Percentiles rank a stretch among this genome's conserved stretches.
phyloP scores from a whole-genome alignment of 2,113 vertebrate species.

The Mustela lutreola region DNA sequence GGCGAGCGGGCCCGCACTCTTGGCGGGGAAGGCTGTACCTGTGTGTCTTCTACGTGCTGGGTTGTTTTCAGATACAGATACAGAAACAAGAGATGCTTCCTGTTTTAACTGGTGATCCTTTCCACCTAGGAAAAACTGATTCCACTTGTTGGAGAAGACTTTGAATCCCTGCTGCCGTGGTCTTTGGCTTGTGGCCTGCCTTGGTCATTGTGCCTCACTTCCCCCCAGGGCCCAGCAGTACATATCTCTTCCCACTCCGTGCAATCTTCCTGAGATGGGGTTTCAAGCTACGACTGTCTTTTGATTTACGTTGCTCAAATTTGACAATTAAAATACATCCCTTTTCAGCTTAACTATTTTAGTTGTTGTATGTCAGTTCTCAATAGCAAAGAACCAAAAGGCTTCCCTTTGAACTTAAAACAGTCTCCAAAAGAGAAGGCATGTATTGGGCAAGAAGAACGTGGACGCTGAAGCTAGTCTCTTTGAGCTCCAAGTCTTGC shows the following conservation, averaged over 20 bases:
- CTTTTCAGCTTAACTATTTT: neutral
- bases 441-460: rapidly evolving
- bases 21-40: neutral
- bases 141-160: rapidly evolving
- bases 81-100: neutral
- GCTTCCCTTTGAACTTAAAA: neutral
- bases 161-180: rapidly evolving
- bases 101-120: neutral
- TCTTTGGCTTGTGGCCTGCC: neutral
- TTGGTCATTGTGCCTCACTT: neutral
- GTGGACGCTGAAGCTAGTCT: neutral
- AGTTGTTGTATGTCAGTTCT: neutral
- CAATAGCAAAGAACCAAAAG: neutral
- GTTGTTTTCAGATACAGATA: neutral
- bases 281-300: neutral
- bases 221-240: too few species aligned
- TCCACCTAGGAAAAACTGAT: neutral
- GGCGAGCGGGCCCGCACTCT: rapidly evolving
- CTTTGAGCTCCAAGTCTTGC: neutral
- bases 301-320: neutral
- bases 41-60: neutral
- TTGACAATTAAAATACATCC: neutral
- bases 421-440: neutral
- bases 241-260: neutral
- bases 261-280: neutral